Evolutionary conservation across 2,797 vertebrate genomes (phyloP), one percentile per base, ranked within the genome.

Genomic region (Pipistrellus pygmaeus): DNA sequence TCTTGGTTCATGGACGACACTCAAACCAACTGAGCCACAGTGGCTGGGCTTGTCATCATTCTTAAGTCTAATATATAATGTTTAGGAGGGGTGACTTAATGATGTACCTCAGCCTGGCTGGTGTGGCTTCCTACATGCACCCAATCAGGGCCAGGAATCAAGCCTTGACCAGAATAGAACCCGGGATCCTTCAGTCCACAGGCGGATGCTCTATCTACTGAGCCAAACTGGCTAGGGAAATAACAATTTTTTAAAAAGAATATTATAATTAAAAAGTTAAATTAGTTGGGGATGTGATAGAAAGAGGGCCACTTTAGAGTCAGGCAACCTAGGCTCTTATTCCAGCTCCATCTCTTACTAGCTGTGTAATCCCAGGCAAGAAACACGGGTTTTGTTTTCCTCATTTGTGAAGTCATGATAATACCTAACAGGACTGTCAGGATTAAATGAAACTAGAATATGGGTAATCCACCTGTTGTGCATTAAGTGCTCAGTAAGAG

Each of bases 401-500:
- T 83, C 17, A n/a, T 72, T 64, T 96, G 25, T 92, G 82, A 93
- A 81, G 30, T 82, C 71, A 91, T 9, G 25, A 20, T 69, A 55
- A 13, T 51, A 48, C 17, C 38, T 53, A n/a, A 53, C 6, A 88
- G 66, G 41, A 68, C 18, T 90, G 23, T 55, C 5, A 32, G 51
- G 23, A n/a, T 83, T 76, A 82, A 46, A 85, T 55, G n/a, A 85
- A n/a, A 38, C 32, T 62, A 30, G 44, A 48, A 3, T 57, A 27
- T 62, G 2, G 64, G 27, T 32, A 64, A 78, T 51, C 72, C 17
- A 41, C 35, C 46, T 55, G 18, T n/a, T 90, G 32, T 4, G 35
- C 5, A n/a, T 38, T 71, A 66, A 64, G 25, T 76, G 46, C 15
- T 75, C 30, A 68, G 0, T 71, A 57, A 76, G 68, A 66, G 17